phyloP scores from a whole-genome alignment of 37 sponge, comb jelly and placozoan species.

The Diacarnus erythraeanus region DNA sequence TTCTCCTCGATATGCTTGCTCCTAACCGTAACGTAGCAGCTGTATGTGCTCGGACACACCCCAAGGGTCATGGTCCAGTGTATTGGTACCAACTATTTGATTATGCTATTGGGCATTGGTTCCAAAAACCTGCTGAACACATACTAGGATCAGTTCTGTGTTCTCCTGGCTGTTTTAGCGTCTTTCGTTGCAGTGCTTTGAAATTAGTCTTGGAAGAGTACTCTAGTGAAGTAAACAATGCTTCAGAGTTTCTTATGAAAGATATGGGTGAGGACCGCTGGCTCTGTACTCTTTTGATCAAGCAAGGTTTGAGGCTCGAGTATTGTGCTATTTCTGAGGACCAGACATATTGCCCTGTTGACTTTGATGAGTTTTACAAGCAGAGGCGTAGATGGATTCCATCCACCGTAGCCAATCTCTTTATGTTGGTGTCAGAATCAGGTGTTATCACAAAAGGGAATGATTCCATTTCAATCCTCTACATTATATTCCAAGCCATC shows the following conservation, averaged over 20 bases:
- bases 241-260: constrained; percentile 83
- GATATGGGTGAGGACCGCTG: constrained; percentile 97
- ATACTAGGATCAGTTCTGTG: constrained; percentile 88
- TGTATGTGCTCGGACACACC: constrained; percentile 88
- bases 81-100: constrained; percentile 94
- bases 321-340: constrained; percentile 84
- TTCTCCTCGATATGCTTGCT: constrained; percentile 73
- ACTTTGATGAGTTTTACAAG: constrained; percentile 85
- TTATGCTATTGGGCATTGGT: constrained; percentile 90
- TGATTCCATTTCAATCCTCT: constrained; percentile 66
- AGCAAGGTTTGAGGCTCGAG: constrained; percentile 83
- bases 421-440: constrained; percentile 46
- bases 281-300: constrained; percentile 90
- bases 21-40: constrained; percentile 78
- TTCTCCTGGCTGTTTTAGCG: constrained; percentile 91
- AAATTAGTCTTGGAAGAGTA: constrained; percentile 64
- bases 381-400: constrained; percentile 92
- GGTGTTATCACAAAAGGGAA: constrained; percentile 48
- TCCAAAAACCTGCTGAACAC: constrained; percentile 83
- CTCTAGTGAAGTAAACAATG: constrained; percentile 58
- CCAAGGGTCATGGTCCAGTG: constrained; percentile 77
- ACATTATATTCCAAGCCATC: constrained; percentile 76
- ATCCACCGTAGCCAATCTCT: constrained; percentile 85
- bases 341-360: constrained; percentile 78
- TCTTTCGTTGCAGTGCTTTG: constrained; percentile 79